These are phyloP conservation scores for Megaleporinus macrocephalus DNA, from an alignment of 2,113 vertebrate genomes.

Conservation along the genomic window DNA sequence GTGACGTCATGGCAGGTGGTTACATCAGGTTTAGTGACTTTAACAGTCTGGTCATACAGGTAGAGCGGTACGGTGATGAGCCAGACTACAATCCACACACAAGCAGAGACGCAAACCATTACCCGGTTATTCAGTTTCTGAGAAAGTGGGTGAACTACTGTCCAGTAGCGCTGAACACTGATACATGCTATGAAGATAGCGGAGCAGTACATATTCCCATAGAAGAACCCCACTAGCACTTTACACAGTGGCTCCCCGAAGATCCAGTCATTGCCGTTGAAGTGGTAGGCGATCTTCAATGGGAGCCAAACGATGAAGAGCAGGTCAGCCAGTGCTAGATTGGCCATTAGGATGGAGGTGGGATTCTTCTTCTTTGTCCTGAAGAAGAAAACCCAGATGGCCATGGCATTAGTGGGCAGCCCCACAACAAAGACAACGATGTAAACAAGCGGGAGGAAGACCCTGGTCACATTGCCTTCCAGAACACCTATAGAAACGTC, in stretches of 20 bases:
- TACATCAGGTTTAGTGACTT: constrained; percentile 74
- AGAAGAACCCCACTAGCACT: too few species aligned
- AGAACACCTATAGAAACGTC: constrained; percentile 62
- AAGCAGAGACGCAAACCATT: constrained; percentile 72
- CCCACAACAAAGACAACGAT: constrained; percentile 52
- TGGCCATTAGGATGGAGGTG: constrained; percentile 88
- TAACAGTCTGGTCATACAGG: constrained; percentile 79
- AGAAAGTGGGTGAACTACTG: constrained; percentile 84
- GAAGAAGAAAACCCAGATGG: constrained; percentile 81
- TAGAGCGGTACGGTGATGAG: constrained; percentile 85
- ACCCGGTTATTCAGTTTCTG: constrained; percentile 71
- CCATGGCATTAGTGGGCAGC: constrained; percentile 86
- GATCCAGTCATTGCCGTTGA: too few species aligned
- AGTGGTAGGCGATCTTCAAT: too few species aligned
- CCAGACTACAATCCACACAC: constrained; percentile 68
- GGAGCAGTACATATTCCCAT: too few species aligned
- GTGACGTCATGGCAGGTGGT: constrained; percentile 92
- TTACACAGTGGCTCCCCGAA: too few species aligned
- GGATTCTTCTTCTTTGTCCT: constrained; percentile 80
- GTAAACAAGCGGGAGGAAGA: constrained; percentile 88
- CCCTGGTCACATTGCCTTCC: constrained; percentile 80
- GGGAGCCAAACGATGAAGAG: too few species aligned
- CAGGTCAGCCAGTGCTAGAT: constrained; percentile 78
- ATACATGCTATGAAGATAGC: too few species aligned
- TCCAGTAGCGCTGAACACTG: constrained; percentile 78